Conservation (phyloP, 2,113 vertebrate species). For the Clupea harengus region DNA sequence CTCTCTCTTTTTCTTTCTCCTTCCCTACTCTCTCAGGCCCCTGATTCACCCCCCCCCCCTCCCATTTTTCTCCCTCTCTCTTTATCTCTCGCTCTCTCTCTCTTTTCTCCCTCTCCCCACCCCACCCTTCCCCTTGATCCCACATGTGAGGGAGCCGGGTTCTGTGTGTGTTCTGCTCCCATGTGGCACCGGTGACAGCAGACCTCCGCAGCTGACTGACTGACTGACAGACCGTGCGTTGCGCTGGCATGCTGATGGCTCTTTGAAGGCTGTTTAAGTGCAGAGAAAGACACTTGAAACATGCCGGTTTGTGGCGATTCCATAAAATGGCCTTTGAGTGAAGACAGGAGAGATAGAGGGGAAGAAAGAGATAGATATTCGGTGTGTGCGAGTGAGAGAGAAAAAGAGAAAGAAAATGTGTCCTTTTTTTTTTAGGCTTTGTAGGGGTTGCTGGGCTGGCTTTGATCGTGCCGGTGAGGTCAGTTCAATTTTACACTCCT, state of each 20-base stretch:
- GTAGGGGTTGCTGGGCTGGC: neutral
- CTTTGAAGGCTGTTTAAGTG: neutral
- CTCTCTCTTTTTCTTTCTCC: no score
- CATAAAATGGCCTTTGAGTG: neutral
- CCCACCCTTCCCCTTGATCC: neutral
- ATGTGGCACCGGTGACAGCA: neutral
- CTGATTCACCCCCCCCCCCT: neutral
- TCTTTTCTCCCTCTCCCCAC: slow-evolving; percentile 8
- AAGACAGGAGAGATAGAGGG: neutral
- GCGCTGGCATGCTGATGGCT: neutral
- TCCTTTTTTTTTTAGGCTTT: neutral
- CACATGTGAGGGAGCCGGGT: neutral
- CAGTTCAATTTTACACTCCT: slow-evolving; percentile 5
- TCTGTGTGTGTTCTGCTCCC: neutral
- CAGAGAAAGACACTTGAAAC: neutral
- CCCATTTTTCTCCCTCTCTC: neutral
- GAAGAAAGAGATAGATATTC: neutral
- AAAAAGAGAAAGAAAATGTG: neutral
- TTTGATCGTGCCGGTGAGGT: neutral
- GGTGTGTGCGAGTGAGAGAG: neutral
- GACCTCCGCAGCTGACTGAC: neutral
- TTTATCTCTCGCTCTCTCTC: slow-evolving; percentile 3
- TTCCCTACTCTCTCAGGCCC: neutral
- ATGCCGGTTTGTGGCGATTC: neutral
- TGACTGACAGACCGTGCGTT: neutral